Conservation (phyloP, 2,888 invertebrate genomes). For the Cataglyphis livida region DNA sequence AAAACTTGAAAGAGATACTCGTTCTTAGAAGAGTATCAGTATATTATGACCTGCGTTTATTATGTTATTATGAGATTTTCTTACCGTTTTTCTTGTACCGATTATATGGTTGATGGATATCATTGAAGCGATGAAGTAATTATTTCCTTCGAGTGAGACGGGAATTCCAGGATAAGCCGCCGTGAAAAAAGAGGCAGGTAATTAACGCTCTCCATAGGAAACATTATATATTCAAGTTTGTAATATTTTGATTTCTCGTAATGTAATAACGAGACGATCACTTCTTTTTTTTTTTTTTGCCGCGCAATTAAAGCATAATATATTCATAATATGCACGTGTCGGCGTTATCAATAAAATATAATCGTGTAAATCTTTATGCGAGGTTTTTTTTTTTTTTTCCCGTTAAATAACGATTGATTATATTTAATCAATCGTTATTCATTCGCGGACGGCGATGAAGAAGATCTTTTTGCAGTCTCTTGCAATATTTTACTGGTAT, state of each 20-base stretch:
- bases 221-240: not conserved
- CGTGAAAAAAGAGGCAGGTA: slow-evolving; percentile 12
- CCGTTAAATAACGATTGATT: slow-evolving; percentile 17
- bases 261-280: not conserved
- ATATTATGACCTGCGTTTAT: not conserved
- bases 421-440: not conserved
- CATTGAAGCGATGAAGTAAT: slow-evolving; percentile 32
- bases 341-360: not conserved
- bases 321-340: not conserved
- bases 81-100: not conserved
- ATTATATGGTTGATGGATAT: slow-evolving; percentile 28
- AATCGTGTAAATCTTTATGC: not conserved
- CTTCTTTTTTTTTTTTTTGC: slow-evolving; percentile 5
- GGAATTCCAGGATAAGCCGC: slow-evolving; percentile 34
- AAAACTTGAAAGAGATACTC: not conserved
- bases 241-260: not conserved
- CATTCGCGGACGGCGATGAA: not conserved
- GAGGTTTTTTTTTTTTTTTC: not conserved
- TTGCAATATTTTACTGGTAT: not conserved
- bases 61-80: slow-evolving; percentile 15
- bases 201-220: not conserved
- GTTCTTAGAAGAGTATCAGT: not conserved
- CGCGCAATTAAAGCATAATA: not conserved
- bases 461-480: not conserved
- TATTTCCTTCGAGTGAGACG: slow-evolving; percentile 15